Conservation (phyloP, 2,113 vertebrate genomes). For the Ailurus styani region DNA sequence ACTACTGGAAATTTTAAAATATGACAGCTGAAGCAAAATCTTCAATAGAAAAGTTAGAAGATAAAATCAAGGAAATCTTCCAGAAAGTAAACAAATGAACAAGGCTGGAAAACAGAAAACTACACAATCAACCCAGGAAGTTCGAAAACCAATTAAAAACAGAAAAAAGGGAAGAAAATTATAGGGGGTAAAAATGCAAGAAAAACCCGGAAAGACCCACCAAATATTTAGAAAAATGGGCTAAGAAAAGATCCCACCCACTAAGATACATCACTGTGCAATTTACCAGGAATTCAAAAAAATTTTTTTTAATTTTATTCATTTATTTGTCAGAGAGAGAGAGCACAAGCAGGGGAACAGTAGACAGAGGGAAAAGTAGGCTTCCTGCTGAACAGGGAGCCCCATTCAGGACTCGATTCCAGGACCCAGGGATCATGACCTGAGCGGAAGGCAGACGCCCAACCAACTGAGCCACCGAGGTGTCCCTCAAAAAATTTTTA, state of each 20-base stretch:
- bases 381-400: too few relatives aligned
- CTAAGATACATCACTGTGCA: neutral
- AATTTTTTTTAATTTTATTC: neutral
- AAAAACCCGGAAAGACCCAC: neutral
- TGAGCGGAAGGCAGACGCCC: too few relatives aligned
- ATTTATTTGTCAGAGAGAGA: too few relatives aligned
- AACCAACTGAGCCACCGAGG: too few relatives aligned
- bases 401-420: too few relatives aligned
- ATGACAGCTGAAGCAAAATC: neutral
- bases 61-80: neutral
- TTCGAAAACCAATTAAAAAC: neutral
- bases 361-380: too few relatives aligned
- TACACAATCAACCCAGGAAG: neutral
- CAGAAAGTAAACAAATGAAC: neutral
- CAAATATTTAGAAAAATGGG: neutral
- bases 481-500: neutral
- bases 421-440: too few relatives aligned
- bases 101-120: conserved; percentile 4
- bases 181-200: neutral
- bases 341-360: too few relatives aligned
- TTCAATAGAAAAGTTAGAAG: conserved; percentile 17
- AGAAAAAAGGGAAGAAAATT: neutral
- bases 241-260: neutral
- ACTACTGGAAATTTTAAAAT: conserved; percentile 1
- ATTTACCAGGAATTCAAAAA: neutral